phyloP scores from a whole-genome alignment of 2,797 vertebrate species.

The Amazona ochrocephala region DNA sequence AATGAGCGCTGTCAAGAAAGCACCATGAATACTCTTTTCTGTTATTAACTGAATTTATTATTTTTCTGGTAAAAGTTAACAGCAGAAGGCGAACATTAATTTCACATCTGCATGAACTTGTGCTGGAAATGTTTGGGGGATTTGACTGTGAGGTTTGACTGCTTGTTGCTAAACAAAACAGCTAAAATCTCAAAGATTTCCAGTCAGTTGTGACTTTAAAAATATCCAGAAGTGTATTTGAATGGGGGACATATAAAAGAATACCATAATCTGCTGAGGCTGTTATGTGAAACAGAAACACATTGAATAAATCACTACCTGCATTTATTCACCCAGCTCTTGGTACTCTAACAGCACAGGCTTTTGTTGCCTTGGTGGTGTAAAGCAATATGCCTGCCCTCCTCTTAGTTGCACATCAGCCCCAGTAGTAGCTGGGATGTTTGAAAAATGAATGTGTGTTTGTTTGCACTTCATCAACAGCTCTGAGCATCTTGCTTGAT shows the following conservation, averaged over 20 bases:
- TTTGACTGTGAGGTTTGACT: background rate
- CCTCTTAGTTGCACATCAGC: background rate
- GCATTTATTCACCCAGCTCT: background rate
- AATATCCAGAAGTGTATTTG: background rate
- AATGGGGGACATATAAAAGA: background rate
- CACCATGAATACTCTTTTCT: slow-evolving; percentile 31
- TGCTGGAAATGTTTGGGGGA: background rate
- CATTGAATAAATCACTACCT: background rate
- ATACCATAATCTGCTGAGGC: background rate
- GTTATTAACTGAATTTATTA: slow-evolving; percentile 54
- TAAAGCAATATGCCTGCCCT: background rate
- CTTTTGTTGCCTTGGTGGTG: background rate
- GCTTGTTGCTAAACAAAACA: background rate
- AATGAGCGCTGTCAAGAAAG: slow-evolving; percentile 34
- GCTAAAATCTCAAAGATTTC: slow-evolving; percentile 20
- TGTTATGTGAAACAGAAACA: slow-evolving; percentile 19
- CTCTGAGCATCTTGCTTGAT: slow-evolving; percentile 26
- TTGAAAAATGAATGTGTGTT: slow-evolving; percentile 23
- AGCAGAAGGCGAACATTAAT: background rate
- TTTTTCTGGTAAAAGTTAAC: slow-evolving; percentile 48
- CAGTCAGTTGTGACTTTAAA: slow-evolving; percentile 8
- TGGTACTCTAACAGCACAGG: background rate
- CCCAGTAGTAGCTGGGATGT: background rate
- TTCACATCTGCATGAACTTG: slow-evolving; percentile 22
- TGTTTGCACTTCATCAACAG: slow-evolving; percentile 46